These are phyloP conservation scores for Pristionchus arcanus DNA, from an alignment of 2,888 invertebrate genomes.

Conservation along the genomic window DNA sequence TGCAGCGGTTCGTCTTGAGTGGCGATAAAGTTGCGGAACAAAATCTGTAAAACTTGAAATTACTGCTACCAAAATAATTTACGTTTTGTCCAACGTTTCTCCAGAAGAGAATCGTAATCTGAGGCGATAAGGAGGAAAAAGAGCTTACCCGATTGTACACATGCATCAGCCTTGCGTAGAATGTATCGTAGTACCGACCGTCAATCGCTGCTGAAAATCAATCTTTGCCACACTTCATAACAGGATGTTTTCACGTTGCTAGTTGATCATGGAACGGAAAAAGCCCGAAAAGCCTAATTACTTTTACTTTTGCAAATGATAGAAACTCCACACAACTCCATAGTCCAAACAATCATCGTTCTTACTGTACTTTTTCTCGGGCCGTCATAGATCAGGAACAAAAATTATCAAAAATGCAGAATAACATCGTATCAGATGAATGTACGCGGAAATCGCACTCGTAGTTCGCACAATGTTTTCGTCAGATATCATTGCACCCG, in stretches of 20 bases:
- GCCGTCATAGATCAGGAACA: not conserved
- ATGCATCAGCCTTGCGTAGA: not conserved
- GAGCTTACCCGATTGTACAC: not conserved
- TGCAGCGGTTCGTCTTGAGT: conserved; percentile 21
- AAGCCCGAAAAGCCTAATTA: no score
- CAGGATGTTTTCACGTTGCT: no score
- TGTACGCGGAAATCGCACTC: not conserved
- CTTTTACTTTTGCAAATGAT: not conserved
- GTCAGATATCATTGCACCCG: not conserved
- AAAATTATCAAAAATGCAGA: not conserved
- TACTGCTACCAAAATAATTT: no score
- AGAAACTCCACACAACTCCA: not conserved
- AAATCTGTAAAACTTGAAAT: not conserved
- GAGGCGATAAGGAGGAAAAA: no score
- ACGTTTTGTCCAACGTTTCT: not conserved
- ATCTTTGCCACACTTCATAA: no score
- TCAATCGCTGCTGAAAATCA: not conserved
- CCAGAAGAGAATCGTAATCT: not conserved
- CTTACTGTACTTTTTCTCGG: not conserved
- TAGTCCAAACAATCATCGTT: not conserved
- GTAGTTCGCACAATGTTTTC: not conserved
- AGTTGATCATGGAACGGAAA: no score
- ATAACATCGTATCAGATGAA: not conserved
- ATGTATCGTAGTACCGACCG: not conserved
- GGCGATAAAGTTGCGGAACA: not conserved